Base-by-base conservation (phyloP, 2,797 vertebrate species). In the Botia kubotai region DNA sequence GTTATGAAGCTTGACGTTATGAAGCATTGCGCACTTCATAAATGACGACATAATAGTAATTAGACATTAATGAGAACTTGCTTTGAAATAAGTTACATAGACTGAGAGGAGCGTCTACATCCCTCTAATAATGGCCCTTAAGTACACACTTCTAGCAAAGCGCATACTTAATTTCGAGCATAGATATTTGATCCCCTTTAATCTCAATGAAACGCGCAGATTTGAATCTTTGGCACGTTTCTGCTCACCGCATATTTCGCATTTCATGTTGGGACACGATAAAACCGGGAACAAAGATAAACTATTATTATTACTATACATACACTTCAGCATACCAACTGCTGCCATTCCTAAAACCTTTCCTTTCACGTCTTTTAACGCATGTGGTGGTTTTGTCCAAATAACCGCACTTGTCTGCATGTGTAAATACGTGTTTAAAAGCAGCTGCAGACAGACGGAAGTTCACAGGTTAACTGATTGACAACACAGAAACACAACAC, bases 221-320 rank as follows among this genome's bases (percentile, higher is more conserved):
- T 88, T 89, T 89, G 33, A 73, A 80, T 85, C 58, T 90, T 87
- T 53, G 84, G 86, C 90, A 55, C 69, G 81, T 82, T 89, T 85
- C 80, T 86, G 87, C 87, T 84, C 84, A 88, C 57, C 84, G 71
- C 89, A 91, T 90, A 91, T 87, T 90, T 91, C 79, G 82, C 72
- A 19, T 80, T 84, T 93, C 95, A 43, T 94, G 95, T 94, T 83
- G 65, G 86, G 93, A 95, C 95, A 90, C 79, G 95, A 95, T 4
- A 17, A 79, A 84, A 78, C 83, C n/a, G 69, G 11, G 43, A 73
- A 4, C 14, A 4, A 67, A 23, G 52, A 60, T 39, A 36, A 57
- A 57, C 16, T 1, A 60, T 23, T 23, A 23, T 29, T 5, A 36
- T 39, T 43, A 43, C 39, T 43, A 43, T 7, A 62, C 48, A 62